Percentiles rank a stretch among this genome's conserved stretches.
Conservation (phyloP, 1,140 invertebrate species). For the Trichoplusia ni region DNA sequence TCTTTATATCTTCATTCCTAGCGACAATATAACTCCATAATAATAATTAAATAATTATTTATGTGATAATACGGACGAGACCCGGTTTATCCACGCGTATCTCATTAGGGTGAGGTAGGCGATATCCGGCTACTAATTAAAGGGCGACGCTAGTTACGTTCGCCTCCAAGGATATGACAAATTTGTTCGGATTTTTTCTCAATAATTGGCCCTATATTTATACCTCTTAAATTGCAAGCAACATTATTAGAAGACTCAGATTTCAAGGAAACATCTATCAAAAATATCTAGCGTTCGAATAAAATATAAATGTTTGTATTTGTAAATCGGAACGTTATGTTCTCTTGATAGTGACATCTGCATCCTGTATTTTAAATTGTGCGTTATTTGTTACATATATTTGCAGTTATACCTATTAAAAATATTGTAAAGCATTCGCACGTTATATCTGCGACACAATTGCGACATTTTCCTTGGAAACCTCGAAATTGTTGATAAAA, state of each 20-base stretch:
- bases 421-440: not conserved
- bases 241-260: too few species aligned
- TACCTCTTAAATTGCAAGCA: too few species aligned
- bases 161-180: slow-evolving; percentile 58
- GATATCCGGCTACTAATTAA: slow-evolving; percentile 73
- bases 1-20: too few species aligned
- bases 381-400: too few species aligned
- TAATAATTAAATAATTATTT: not conserved
- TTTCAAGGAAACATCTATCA: too few species aligned
- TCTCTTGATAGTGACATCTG: too few species aligned
- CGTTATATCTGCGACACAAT: not conserved
- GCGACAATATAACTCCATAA: not conserved
- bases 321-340: not conserved
- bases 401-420: too few species aligned
- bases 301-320: not conserved
- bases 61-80: slow-evolving; percentile 45
- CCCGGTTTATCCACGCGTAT: slow-evolving; percentile 49
- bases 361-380: too few species aligned
- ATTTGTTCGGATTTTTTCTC: slow-evolving; percentile 62
- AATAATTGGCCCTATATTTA: too few species aligned
- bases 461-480: slow-evolving; percentile 13
- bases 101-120: slow-evolving; percentile 61
- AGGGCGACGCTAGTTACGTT: slow-evolving; percentile 53
- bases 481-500: slow-evolving; percentile 20
- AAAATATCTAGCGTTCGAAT: too few species aligned